Base-by-base conservation (phyloP, 2,888 invertebrate genomes). In the Rhagium mordax region DNA sequence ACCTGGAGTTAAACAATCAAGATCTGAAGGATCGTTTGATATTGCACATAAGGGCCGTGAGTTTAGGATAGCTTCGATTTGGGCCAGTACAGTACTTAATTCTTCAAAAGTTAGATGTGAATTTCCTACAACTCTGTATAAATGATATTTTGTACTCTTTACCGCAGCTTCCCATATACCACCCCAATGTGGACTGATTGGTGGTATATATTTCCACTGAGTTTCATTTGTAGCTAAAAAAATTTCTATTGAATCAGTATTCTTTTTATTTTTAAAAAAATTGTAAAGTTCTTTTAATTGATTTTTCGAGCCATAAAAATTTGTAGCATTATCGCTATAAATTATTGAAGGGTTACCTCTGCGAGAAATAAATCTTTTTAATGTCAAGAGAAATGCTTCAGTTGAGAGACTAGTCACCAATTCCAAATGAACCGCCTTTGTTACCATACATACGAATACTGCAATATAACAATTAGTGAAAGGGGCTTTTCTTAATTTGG, bases 401-500 rank as follows among this genome's bases (percentile, higher is more conserved):
- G 75, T 62, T 24, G 70, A 59, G n/a, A 70, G 20, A 29, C 41
- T 48, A 3, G 72, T 60, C 7, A 75, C 70, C 3, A 72, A 47
- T 62, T 75, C 72, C 8, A 75, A 27, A 21, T 70, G 71, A 3
- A 74, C 68, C 10, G 71, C 70, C 24, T 74, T 71, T 4, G 59
- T 71, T 5, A 15, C 33, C 66, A 71, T 71, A 59, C 71, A 74
- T 5, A 71, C 68, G 20, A 71, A 74, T 18, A 74, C 33, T 16
- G 55, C 33, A 3, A 72, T 61, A 47, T 75, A 75, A 55, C 72
- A 64, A 66, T 75, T 76, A 0, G 62, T 48, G 13, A 27, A 13
- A 2, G 71, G 72, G 6, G 78, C 65, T 53, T 71, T 75, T 21
- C 71, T 13, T 33, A 78, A 48, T 13, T 41, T 41, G 6, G 75